These are phyloP conservation scores for Drosophila yakuba DNA, from an alignment of 1,140 invertebrate species.

Conservation along the genomic window DNA sequence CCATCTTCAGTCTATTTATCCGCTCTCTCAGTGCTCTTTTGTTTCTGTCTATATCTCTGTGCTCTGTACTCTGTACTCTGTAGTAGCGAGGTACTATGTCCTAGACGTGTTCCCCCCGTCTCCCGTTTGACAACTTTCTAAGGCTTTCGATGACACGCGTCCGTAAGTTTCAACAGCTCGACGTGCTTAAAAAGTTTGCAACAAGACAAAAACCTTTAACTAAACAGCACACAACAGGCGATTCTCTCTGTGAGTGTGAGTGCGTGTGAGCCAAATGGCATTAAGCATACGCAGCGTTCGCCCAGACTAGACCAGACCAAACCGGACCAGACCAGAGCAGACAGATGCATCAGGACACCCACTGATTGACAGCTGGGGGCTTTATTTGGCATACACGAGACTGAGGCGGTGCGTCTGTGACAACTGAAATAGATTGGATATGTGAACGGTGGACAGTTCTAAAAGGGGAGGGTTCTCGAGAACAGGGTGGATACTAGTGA, in stretches of 20 bases:
- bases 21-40: constrained; percentile 8
- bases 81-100: constrained; percentile 5
- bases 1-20: constrained; percentile 37
- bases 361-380: constrained; percentile 66
- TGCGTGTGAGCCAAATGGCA: constrained; percentile 38
- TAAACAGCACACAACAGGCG: constrained; percentile 44
- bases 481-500: constrained; percentile 21
- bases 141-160: constrained; percentile 73
- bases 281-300: constrained; percentile 69
- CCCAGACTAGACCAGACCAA: background rate
- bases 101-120: background rate
- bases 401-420: constrained; percentile 35
- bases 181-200: constrained; percentile 75
- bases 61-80: background rate
- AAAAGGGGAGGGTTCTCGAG: background rate
- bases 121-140: constrained; percentile 63
- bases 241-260: background rate
- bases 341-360: constrained; percentile 10
- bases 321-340: background rate
- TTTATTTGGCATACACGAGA: constrained; percentile 6
- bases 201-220: constrained; percentile 70
- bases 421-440: constrained; percentile 73
- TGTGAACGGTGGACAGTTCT: constrained; percentile 1
- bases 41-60: constrained; percentile 13
- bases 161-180: constrained; percentile 58